Base-by-base conservation (phyloP, 1,140 invertebrate species). In the Trigoniulus corallinus region DNA sequence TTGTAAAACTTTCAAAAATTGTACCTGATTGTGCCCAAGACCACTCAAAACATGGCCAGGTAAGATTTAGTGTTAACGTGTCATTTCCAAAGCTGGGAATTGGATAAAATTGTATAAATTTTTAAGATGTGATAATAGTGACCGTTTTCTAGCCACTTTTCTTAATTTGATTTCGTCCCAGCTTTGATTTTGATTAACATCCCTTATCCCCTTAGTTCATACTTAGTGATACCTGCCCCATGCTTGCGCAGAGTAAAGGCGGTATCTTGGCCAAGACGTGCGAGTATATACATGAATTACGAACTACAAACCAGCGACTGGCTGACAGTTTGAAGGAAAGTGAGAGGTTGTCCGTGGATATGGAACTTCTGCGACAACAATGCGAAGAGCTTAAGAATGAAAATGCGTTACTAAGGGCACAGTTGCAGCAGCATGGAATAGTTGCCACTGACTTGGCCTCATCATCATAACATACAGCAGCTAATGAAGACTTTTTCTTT, bases 251-350 rank as follows among this genome's bases (percentile, higher is more conserved):
- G 72, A 95, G 89, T 61, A 97, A 97, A 76, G 89, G 91, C 27
- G 89, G 88, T 43, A 95, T 96, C 57, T 67, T 97, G 53, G 84
- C 91, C 2, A 95, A 95, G 68, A 91, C 91, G 1, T 96, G 89
- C 70, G 91, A 97, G 63, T 92, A 95, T 65, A 95, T 96, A 53
- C 74, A 75, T 45, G 88, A 93, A 62, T 72, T 95, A 50, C 77
- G 84, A 51, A 73, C 75, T 21, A 78, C 78, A 39, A 84, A 91
- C 65, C 75, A 79, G 58, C 76, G 78, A 63, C 71, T 79, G 56
- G 66, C 68, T 2, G 73, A 78, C 50, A 73, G 68, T 59, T 56
- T 78, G 22, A 74, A 74, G 50, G 77, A 80, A 47, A 74, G 74
- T 45, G 77, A 79, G 55, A 67, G 74, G 51, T 53, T 78, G 15